Evolutionary conservation across 2,888 invertebrate species (phyloP).

Genomic region (Laothoe populi): DNA sequence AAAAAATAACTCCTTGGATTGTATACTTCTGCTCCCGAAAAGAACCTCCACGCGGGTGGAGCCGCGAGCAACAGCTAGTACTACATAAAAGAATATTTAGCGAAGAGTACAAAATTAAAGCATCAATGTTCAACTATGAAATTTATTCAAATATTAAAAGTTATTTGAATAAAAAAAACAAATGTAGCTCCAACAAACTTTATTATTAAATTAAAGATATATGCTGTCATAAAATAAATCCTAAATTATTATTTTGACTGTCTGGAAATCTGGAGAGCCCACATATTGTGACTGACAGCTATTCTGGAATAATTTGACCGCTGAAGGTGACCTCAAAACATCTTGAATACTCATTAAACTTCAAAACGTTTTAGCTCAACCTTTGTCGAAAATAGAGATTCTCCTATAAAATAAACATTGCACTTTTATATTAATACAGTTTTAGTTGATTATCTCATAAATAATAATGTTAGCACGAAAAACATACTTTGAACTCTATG

Average conservation of each 20-base stretch:
- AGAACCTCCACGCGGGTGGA: too few species aligned
- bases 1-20: too few species aligned
- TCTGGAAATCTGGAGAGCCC: background rate
- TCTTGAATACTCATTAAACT: background rate
- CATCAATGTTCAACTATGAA: too few species aligned
- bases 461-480: background rate
- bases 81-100: too few species aligned
- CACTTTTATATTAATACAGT: background rate
- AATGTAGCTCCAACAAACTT: too few species aligned
- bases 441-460: background rate
- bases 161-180: too few species aligned
- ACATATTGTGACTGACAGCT: conserved; percentile 2
- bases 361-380: background rate
- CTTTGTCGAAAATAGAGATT: background rate
- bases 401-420: background rate
- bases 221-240: background rate
- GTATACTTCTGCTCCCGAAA: too few species aligned
- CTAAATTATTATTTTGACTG: background rate
- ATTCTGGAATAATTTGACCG: background rate
- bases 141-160: too few species aligned
- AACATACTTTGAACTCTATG: too few species aligned
- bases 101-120: too few species aligned
- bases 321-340: background rate
- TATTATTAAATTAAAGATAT: too few species aligned
- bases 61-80: too few species aligned